Percentiles rank a stretch among this genome's conserved stretches.
Conservation (phyloP, 2,113 vertebrate genomes). For the Craseonycteris thonglongyai region DNA sequence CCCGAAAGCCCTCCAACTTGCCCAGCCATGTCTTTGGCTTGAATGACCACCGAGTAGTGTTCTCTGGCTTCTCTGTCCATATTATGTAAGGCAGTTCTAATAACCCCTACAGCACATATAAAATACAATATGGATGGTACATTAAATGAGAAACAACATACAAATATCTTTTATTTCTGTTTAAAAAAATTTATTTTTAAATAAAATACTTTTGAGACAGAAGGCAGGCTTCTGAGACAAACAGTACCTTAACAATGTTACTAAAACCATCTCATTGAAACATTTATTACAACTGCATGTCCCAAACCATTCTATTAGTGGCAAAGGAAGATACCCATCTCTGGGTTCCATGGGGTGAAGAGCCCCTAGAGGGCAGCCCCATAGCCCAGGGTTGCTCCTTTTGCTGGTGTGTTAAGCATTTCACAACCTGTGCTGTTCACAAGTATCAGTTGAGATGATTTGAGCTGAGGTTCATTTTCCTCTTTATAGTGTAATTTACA, state of each 20-base stretch:
- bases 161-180: not conserved
- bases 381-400: not conserved
- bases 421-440: not conserved
- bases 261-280: not conserved
- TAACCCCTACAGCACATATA: conserved; percentile 85
- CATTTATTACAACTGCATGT: not conserved
- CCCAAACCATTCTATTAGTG: not conserved
- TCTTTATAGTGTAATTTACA: not conserved
- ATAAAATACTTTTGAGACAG: not conserved
- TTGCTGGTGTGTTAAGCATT: not conserved
- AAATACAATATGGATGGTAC: not conserved
- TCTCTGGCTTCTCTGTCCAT: conserved; percentile 99
- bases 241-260: not conserved
- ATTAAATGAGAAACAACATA: not conserved
- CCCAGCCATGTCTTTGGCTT: conserved; percentile 99
- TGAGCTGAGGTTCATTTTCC: not conserved
- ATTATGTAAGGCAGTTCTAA: conserved; percentile 94
- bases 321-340: not conserved
- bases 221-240: not conserved
- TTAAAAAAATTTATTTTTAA: not conserved
- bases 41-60: conserved; percentile 96
- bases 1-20: conserved; percentile 96
- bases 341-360: rapidly evolving
- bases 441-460: not conserved
- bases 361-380: rapidly evolving